Conservation (phyloP, 1,140 invertebrate genomes). For the Bombus pascuorum region DNA sequence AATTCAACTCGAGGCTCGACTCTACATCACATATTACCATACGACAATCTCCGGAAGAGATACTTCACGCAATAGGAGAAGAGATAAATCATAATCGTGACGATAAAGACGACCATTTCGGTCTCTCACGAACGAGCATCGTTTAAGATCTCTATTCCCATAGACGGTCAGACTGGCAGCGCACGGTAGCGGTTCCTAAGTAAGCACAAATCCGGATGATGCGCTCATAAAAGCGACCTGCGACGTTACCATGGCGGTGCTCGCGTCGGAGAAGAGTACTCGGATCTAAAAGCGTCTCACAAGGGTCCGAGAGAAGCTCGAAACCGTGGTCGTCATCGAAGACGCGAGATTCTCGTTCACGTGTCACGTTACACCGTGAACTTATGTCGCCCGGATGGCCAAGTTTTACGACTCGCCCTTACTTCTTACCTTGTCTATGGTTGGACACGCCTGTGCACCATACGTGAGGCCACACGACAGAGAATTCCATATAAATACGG, state of each 20-base stretch:
- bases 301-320: background rate
- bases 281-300: slow-evolving; percentile 48
- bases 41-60: background rate
- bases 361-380: slow-evolving; percentile 68
- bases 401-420: slow-evolving; percentile 71
- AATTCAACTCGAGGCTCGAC: background rate
- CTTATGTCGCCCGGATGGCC: slow-evolving; percentile 71
- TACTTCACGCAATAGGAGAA: background rate
- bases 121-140: background rate
- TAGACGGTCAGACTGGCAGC: background rate
- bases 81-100: slow-evolving; percentile 34
- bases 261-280: background rate
- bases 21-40: background rate
- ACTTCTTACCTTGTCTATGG: slow-evolving; percentile 20
- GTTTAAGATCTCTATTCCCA: slow-evolving; percentile 31
- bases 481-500: slow-evolving; percentile 55
- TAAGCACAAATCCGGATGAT: slow-evolving; percentile 78
- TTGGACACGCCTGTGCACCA: slow-evolving; percentile 13
- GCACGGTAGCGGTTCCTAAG: slow-evolving; percentile 73
- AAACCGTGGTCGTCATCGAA: slow-evolving; percentile 29
- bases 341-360: slow-evolving; percentile 53
- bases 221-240: slow-evolving; percentile 72
- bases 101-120: slow-evolving; percentile 6
- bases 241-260: slow-evolving; percentile 17
- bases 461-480: slow-evolving; percentile 17